Evolutionary conservation across 30 jellyfish, hydroid and myxozoan species (phyloP), one percentile per base, ranked within the genome.

Genomic region (Aurelia sp.): DNA sequence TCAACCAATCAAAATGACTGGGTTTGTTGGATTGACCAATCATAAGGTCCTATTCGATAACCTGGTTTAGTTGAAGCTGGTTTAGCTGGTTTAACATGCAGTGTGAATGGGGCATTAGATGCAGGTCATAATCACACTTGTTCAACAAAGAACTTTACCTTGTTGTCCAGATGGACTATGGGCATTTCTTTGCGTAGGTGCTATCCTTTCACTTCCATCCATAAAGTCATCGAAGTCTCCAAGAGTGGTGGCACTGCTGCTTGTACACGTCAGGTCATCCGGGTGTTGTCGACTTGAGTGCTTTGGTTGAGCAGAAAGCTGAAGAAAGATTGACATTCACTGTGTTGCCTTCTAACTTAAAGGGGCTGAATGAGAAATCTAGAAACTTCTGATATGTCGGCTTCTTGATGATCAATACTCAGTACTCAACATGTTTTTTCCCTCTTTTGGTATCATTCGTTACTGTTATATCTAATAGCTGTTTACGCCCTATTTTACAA

Each of bases 211-310:
- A 13, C 44, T 21, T 4, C 51, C 9, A 50, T 76, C 77, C 87
- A 76, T 57, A 18, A 76, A 3, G 50, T 76, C 87, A 76, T 76
- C 87, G 16, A 76, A 76, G 62, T 76, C 77, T 8, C 87, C 87
- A 2, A 76, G 66, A 27, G 87, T 35, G 15, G 77, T 76, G 19
- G 87, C 60, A 59, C 67, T 40, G 51, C 76, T 30, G 19, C 87
- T 60, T 13, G 77, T 76, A 20, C 76, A 76, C 18, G 77, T 75
- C 40, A 59, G 57, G 16, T 61, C 76, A 21, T 63, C 53, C 3
- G 13, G n/a, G 7, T 15, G 76, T 17, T 51, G 44, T 57, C 76
- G 53, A 16, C 68, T 57, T 33, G 30, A 6, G 40, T 76, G 87
- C 18, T 63, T 27, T 3, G 77, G 13, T 4, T 35, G 50, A 0